Conservation (phyloP, 2,113 vertebrate species). For the Butorides virescens region DNA sequence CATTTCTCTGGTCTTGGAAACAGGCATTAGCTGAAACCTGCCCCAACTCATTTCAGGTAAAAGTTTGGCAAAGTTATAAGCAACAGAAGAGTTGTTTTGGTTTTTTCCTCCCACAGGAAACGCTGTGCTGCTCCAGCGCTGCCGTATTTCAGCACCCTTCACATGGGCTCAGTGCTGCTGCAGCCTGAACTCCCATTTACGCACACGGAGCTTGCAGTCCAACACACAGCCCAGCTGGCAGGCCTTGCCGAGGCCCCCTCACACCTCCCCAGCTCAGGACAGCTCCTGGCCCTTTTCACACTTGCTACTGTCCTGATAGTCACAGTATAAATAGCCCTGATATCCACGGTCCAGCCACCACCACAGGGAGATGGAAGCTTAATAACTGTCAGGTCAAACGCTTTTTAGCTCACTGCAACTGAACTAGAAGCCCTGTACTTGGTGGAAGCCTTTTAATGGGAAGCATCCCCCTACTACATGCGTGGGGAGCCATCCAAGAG, state of each 20-base stretch:
- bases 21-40: not conserved
- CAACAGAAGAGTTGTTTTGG: not conserved
- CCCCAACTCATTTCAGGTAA: not conserved
- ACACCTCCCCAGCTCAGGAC: not conserved
- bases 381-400: not conserved
- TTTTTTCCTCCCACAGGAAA: not conserved
- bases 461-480: not conserved
- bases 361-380: not conserved
- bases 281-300: not conserved
- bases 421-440: not conserved
- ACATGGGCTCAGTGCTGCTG: not conserved
- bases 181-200: not conserved
- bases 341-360: not conserved
- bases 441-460: not conserved
- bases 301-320: not conserved
- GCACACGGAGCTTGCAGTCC: not conserved
- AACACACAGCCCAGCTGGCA: not conserved
- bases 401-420: not conserved
- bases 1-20: not conserved
- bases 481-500: not conserved
- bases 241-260: not conserved
- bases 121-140: not conserved
- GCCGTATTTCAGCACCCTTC: not conserved
- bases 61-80: not conserved
- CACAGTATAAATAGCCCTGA: not conserved